Conservation (phyloP, 1,140 invertebrate genomes). For the Triops cancriformis region DNA sequence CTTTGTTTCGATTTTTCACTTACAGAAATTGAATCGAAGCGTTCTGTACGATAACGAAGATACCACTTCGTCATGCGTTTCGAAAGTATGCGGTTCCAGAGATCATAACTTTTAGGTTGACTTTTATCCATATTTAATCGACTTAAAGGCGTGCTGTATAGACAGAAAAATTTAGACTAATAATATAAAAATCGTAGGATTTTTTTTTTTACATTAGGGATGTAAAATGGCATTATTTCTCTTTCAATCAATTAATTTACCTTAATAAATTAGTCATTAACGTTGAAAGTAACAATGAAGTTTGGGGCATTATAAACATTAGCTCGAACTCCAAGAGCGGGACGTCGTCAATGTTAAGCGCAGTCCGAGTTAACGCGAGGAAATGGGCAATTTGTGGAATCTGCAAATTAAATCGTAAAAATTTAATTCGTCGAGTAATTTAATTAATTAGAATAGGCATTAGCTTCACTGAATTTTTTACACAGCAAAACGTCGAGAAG, state of each 20-base stretch:
- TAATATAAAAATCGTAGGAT: not conserved
- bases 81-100: slow-evolving; percentile 48
- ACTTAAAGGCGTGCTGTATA: not conserved
- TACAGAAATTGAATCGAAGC: slow-evolving; percentile 43
- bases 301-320: slow-evolving; percentile 48
- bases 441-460: no score
- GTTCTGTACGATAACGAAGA: slow-evolving; percentile 44
- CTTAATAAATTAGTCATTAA: slow-evolving; percentile 52
- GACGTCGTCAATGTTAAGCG: slow-evolving; percentile 42
- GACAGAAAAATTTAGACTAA: not conserved
- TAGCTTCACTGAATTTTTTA: no score
- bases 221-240: not conserved
- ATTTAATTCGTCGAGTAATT: not conserved
- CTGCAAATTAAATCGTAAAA: slow-evolving; percentile 30
- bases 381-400: slow-evolving; percentile 50
- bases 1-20: not conserved
- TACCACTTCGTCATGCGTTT: slow-evolving; percentile 47
- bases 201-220: not conserved
- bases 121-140: slow-evolving; percentile 21
- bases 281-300: slow-evolving; percentile 46
- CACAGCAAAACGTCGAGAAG: no score
- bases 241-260: slow-evolving; percentile 21
- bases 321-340: slow-evolving; percentile 53
- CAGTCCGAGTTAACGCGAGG: slow-evolving; percentile 46
- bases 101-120: not conserved